Evolutionary conservation across 2,888 invertebrate species (phyloP).

Genomic region (Orchesella flavescens): DNA sequence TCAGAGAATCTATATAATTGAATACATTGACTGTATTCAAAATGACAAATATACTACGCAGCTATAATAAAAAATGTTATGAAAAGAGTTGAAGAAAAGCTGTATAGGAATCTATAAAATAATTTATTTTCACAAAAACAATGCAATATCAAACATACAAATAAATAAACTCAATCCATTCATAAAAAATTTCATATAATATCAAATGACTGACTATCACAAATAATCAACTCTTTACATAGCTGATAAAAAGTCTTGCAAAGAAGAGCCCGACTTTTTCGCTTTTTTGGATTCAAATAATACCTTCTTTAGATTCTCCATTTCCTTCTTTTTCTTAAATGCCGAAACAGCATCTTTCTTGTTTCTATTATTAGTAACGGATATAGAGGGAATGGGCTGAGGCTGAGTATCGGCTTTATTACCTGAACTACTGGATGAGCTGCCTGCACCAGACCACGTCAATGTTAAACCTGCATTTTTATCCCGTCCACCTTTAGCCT

Average conservation of each 20-base stretch:
- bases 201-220: background rate
- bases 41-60: no score
- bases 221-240: conserved; percentile 25
- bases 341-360: background rate
- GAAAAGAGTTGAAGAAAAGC: no score
- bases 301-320: conserved; percentile 56
- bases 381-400: background rate
- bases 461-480: conserved; percentile 27
- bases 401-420: background rate
- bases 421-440: background rate
- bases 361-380: background rate
- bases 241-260: conserved; percentile 59
- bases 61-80: no score
- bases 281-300: conserved; percentile 55
- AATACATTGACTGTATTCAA: no score
- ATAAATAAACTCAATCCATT: background rate
- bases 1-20: no score
- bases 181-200: background rate
- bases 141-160: no score
- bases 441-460: background rate
- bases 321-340: conserved; percentile 40
- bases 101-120: no score
- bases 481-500: background rate
- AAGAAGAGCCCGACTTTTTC: conserved; percentile 29
- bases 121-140: no score